Conservation (phyloP, 2,113 vertebrate genomes). For the Tenrec ecaudatus region DNA sequence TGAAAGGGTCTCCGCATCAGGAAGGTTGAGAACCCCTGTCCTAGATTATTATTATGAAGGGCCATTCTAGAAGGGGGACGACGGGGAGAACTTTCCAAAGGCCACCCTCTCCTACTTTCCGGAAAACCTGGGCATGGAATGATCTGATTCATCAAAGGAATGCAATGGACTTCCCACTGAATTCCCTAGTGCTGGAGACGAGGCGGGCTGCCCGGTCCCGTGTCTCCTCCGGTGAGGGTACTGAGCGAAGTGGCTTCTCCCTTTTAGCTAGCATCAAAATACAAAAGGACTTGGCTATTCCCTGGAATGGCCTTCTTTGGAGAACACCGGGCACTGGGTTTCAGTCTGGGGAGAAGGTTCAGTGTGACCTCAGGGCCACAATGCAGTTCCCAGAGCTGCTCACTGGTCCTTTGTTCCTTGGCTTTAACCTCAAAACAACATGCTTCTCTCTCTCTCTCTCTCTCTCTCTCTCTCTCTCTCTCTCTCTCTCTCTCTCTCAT, state of each 20-base stretch:
- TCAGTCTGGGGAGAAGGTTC: slow-evolving; percentile 49
- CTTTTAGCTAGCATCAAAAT: not conserved
- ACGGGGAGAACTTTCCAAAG: not conserved
- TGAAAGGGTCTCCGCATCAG: no score
- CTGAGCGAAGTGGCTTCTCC: not conserved
- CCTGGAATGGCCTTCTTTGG: not conserved
- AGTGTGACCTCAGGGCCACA: not conserved
- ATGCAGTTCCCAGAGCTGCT: not conserved
- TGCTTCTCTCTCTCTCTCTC: not conserved
- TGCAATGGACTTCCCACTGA: not conserved
- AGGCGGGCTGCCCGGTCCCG: not conserved
- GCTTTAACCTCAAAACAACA: slow-evolving; percentile 44
- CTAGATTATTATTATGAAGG: not conserved
- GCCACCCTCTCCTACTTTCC: not conserved
- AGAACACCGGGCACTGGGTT: not conserved
- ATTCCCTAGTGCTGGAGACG: not conserved
- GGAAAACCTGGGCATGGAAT: not conserved
- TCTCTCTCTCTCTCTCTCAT: not conserved
- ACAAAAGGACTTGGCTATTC: not conserved
- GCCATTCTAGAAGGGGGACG: not conserved
- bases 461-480: not conserved
- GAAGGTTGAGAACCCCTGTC: not conserved
- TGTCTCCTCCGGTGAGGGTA: not conserved
- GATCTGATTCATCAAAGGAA: not conserved
- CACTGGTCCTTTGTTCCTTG: slow-evolving; percentile 32